Evolutionary conservation across 2,888 invertebrate genomes (phyloP).

Genomic region (Platycheirus rosarum): DNA sequence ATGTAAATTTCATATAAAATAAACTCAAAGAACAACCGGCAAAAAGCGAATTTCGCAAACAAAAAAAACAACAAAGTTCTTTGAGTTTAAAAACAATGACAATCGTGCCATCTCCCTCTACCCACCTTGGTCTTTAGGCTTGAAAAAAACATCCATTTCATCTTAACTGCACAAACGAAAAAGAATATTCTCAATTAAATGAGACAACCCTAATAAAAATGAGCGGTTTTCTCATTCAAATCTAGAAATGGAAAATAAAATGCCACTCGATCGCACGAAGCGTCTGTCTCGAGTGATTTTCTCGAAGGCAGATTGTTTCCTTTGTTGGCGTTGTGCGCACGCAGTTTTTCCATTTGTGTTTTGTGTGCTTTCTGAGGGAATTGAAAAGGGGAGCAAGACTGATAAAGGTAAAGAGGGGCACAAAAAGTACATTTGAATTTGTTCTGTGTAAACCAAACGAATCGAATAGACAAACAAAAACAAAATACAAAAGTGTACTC

Average conservation of each 20-base stretch:
- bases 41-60: constrained; percentile 62
- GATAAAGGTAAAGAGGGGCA: neutral
- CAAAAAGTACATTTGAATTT: neutral
- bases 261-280: constrained; percentile 63
- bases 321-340: constrained; percentile 73
- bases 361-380: constrained; percentile 19
- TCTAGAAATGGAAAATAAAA: constrained; percentile 10
- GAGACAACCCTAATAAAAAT: constrained; percentile 23
- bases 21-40: constrained; percentile 49
- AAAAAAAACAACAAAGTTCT: constrained; percentile 33
- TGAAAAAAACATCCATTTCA: constrained; percentile 6
- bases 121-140: neutral
- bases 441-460: constrained; percentile 1
- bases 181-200: constrained; percentile 54
- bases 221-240: constrained; percentile 30
- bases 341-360: constrained; percentile 54
- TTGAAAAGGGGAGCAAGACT: constrained; percentile 21
- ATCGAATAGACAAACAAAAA: constrained; percentile 28
- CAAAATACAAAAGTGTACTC: too few relatives aligned
- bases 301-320: constrained; percentile 55
- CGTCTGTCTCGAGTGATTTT: constrained; percentile 61
- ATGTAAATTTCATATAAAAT: too few relatives aligned
- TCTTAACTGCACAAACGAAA: neutral
- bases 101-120: constrained; percentile 15
- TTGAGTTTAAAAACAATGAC: constrained; percentile 25